phyloP scores from a whole-genome alignment of 2,797 vertebrate genomes.

The Mycteria americana region DNA sequence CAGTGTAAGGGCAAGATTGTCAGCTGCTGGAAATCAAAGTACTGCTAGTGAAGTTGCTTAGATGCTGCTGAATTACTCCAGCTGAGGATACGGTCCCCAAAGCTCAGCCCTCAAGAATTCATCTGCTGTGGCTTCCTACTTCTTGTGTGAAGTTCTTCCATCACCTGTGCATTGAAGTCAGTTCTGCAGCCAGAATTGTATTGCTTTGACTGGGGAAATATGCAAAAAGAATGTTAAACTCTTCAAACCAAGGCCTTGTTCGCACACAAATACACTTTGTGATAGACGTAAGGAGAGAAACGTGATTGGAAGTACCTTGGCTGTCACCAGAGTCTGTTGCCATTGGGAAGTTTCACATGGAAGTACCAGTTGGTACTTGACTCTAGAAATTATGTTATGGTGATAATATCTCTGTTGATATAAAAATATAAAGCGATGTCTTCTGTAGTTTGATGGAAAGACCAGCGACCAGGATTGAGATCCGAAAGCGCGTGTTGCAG shows the following conservation, averaged over 20 bases:
- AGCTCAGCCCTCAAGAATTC: neutral
- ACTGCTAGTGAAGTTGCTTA: neutral
- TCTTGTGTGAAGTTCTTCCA: neutral
- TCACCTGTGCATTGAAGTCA: fast-evolving
- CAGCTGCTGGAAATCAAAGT: neutral
- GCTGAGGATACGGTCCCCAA: neutral
- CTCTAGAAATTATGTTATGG: neutral
- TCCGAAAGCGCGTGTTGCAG: neutral
- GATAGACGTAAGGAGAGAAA: neutral
- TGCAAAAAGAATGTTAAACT: neutral
- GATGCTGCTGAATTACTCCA: neutral
- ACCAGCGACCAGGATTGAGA: too few species aligned
- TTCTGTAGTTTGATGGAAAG: neutral
- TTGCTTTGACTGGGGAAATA: neutral
- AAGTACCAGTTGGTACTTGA: neutral
- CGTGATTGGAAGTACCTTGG: neutral
- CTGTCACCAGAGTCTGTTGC: neutral
- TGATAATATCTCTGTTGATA: neutral
- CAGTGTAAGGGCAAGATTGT: neutral
- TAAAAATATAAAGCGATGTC: neutral
- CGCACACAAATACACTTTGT: fast-evolving
- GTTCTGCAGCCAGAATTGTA: neutral
- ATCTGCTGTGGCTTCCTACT: neutral
- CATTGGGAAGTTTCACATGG: neutral
- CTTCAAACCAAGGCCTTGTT: neutral